Conservation (phyloP, 2,113 vertebrate species). For the Cettia cetti region DNA sequence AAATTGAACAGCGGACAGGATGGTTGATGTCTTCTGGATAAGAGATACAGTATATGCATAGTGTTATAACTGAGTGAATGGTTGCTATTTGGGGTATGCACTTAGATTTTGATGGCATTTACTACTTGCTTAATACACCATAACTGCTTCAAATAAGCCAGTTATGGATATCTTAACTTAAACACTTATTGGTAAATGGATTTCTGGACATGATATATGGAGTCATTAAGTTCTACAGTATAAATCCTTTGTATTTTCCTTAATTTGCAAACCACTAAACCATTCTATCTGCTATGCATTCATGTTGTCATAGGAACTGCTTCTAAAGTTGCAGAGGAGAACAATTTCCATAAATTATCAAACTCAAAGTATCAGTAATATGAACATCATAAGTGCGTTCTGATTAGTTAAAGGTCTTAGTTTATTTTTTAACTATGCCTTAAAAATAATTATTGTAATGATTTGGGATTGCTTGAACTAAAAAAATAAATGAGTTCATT, state of each 20-base stretch:
- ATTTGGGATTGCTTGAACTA: neutral
- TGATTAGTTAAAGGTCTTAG: neutral
- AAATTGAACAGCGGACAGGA: neutral
- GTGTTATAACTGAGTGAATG: neutral
- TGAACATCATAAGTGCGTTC: neutral
- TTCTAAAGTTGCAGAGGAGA: neutral
- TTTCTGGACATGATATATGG: neutral
- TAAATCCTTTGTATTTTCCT: neutral
- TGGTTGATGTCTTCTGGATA: neutral
- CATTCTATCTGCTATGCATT: neutral
- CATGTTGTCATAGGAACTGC: neutral
- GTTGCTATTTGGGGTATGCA: neutral
- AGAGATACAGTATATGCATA: neutral
- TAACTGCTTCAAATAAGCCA: neutral
- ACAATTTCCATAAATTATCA: neutral
- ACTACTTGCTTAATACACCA: neutral
- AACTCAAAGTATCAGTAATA: neutral
- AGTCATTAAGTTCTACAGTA: neutral
- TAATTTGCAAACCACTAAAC: neutral
- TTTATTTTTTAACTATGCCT: neutral
- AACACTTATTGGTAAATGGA: neutral
- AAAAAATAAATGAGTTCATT: neutral
- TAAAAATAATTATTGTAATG: neutral
- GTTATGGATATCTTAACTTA: neutral
- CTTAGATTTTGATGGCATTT: neutral